Evolutionary conservation across 2,113 vertebrate species (phyloP), one percentile per base, ranked within the genome.

Genomic region (Seriola dumerili): DNA sequence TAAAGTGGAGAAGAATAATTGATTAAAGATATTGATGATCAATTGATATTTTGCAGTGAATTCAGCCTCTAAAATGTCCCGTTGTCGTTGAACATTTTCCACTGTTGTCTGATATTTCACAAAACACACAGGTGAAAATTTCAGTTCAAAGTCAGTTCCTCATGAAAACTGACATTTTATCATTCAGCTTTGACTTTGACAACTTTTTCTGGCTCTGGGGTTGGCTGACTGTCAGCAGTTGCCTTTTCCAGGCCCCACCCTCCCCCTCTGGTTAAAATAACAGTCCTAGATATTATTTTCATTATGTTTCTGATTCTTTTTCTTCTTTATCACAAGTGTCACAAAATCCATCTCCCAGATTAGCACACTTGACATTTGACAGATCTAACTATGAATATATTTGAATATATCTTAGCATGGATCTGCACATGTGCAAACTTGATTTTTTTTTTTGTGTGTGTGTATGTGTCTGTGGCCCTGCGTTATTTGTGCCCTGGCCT

Each of bases 281-380:
- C 76, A 67, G 29, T 64, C 40, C 66, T 14, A 11, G 11, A 38
- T 85, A 70, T 86, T 67, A 74, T 79, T 85, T 81, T 72, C 8
- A 38, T 77, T 67, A 83, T 61, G 38, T 64, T 71, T 23, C n/a
- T 8, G 7, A 44, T 85, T 58, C 8, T 25, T 58, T 57, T 46
- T 78, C 23, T 78, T 71, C 75, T 80, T 77, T 32, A 57, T 75
- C 70, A 52, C 80, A 64, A 74, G 68, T 71, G 55, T 58, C 78
- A 76, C 67, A 67, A 76, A 72, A 77, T 59, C 81, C 74, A 76
- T 81, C 80, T 77, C 65, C 68, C 81, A 84, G 86, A 90, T 93
- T 89, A 90, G 85, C 89, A 78, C 85, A 81, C 86, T 89, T 93
- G 89, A 91, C 91, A 90, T 89, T 88, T 90, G 89, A 93, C 90